phyloP scores from a whole-genome alignment of 2,888 invertebrate species.

The Brachynemurus nebulosus region DNA sequence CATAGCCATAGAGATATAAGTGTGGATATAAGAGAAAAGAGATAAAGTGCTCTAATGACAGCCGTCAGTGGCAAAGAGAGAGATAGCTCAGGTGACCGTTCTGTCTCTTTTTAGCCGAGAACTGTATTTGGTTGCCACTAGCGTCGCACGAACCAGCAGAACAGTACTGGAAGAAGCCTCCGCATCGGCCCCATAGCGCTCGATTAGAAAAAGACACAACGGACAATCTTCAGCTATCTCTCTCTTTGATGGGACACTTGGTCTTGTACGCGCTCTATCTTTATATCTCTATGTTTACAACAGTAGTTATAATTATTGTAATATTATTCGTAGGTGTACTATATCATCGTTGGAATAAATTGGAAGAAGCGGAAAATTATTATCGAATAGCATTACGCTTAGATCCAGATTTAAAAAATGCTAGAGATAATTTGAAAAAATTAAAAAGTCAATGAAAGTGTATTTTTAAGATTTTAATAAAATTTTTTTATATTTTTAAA shows the following conservation, averaged over 20 bases:
- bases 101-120: no score
- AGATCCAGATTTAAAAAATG: slow-evolving; percentile 54
- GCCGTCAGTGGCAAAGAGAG: no score
- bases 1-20: not conserved
- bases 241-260: no score
- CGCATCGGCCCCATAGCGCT: no score
- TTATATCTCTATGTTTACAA: not conserved
- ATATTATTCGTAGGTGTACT: slow-evolving; percentile 56
- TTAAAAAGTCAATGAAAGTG: slow-evolving; percentile 22
- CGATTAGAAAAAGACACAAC: no score
- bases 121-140: no score
- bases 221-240: no score
- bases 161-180: no score
- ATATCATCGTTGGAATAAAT: slow-evolving; percentile 85
- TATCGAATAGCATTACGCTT: slow-evolving; percentile 63
- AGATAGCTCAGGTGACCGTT: no score
- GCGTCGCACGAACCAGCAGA: no score
- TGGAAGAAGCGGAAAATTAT: slow-evolving; percentile 53
- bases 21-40: not conserved
- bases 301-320: slow-evolving; percentile 8
- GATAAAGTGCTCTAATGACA: no score
- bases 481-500: not conserved
- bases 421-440: slow-evolving; percentile 52
- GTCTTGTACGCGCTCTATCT: no score
- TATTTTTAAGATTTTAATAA: slow-evolving; percentile 6